A percentile compares a stretch with the other conserved stretches of the same genome.
Evolutionary conservation across 2,113 vertebrate species (phyloP).

Genomic region (Osmerus mordax): DNA sequence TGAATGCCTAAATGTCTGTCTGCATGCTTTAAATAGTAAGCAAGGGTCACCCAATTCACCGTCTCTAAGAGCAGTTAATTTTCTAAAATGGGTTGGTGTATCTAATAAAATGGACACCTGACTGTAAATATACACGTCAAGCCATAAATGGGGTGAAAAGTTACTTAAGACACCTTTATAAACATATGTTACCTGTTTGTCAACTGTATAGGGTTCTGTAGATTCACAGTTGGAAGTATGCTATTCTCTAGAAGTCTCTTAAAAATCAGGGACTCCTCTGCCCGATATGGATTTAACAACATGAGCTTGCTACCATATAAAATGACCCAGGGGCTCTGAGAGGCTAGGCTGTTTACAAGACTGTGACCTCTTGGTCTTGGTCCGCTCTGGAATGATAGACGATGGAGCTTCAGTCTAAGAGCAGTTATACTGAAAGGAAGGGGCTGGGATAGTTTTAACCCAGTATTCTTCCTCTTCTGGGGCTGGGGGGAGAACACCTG

Average conservation of each 20-base stretch:
- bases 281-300: slow-evolving; percentile 88
- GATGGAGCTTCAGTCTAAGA: slow-evolving; percentile 71
- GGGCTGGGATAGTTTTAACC: slow-evolving; percentile 60
- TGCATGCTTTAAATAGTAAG: too few species aligned
- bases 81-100: too few species aligned
- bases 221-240: slow-evolving; percentile 78
- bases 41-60: too few species aligned
- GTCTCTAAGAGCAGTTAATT: too few species aligned
- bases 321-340: slow-evolving; percentile 86
- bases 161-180: too few species aligned
- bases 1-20: too few species aligned
- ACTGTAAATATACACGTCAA: too few species aligned
- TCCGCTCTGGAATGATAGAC: slow-evolving; percentile 54
- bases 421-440: slow-evolving; percentile 79
- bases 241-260: slow-evolving; percentile 87
- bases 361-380: slow-evolving; percentile 62
- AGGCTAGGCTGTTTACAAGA: slow-evolving; percentile 80
- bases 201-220: slow-evolving; percentile 82
- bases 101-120: too few species aligned
- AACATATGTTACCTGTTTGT: slow-evolving; percentile 83
- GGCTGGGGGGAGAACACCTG: slow-evolving; percentile 76
- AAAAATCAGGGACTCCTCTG: slow-evolving; percentile 88
- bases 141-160: too few species aligned
- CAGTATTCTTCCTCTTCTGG: slow-evolving; percentile 69
- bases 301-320: slow-evolving; percentile 78